Base-by-base conservation (phyloP, 1,140 invertebrate genomes). In the Drosophila equinoxialis region DNA sequence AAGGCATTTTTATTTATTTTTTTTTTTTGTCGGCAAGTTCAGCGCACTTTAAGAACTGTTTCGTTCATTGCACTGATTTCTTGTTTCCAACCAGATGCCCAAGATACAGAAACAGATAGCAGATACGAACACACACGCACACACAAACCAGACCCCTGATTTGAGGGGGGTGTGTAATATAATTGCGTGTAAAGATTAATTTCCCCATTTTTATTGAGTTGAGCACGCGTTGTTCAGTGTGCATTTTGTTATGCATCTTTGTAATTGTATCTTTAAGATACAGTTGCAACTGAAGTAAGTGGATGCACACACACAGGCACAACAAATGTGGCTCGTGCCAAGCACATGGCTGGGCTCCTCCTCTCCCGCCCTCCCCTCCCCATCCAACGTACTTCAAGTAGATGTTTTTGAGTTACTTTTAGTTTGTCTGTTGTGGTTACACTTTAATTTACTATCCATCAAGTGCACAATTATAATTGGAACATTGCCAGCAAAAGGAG, bases 401-500 rank as follows among this genome's bases (percentile, higher is more conserved):
- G 8, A 37, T 65, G 63, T 68, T 68, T 61, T 61, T 66, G 62
- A 66, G 66, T 74, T 70, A 66, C 68, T 35, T 61, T 67, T 61
- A 39, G 42, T 17, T 68, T 42, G 65, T 79, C 64, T 83, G 68
- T 76, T 84, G 76, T 79, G 80, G 81, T 77, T 83, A 80, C 69
- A 84, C 77, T 79, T 75, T 84, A 84, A 83, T 84, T 84, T 84
- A 84, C 73, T 83, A 73, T 57, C 77, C 70, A 84, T 84, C 77
- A 83, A 79, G 69, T 79, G 73, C 77, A 83, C 81, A 84, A 80
- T 84, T 84, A 71, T 84, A 84, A 84, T 84, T 84, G 81, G 81
- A 84, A 64, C 70, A 48, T 35, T 73, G 80, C 81, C 81, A 84
- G 58, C 67, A 58, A 23, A 23, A n/a, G 51, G 45, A 39, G 71